Evolutionary conservation across 1,140 invertebrate species (phyloP).

Genomic region (Hyphantria cunea): DNA sequence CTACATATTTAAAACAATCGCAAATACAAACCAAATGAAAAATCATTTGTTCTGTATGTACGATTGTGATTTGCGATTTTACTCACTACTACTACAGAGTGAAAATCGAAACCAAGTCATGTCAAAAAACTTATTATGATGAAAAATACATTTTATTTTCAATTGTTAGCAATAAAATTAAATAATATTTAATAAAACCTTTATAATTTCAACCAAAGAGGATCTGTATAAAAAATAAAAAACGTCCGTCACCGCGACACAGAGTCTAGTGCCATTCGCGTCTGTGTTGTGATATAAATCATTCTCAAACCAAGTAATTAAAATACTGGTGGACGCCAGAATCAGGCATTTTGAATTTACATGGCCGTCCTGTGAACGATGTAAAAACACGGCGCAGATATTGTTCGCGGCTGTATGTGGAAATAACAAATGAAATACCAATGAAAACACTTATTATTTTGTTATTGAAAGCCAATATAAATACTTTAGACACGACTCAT

Average conservation of each 20-base stretch:
- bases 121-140: too few relatives aligned
- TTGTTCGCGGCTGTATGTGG: conserved; percentile 23
- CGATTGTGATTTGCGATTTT: too few relatives aligned
- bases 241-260: conserved; percentile 40
- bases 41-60: too few relatives aligned
- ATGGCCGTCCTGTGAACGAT: conserved; percentile 46
- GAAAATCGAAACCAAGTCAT: too few relatives aligned
- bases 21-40: too few relatives aligned
- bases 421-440: conserved; percentile 25
- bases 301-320: conserved; percentile 81
- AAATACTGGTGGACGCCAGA: conserved; percentile 78
- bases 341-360: conserved; percentile 75
- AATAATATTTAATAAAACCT: neutral
- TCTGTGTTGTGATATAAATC: conserved; percentile 72
- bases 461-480: conserved; percentile 1
- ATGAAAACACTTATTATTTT: conserved; percentile 24
- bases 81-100: too few relatives aligned
- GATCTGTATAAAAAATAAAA: conserved; percentile 1
- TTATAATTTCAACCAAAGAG: neutral
- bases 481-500: too few relatives aligned
- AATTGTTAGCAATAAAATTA: too few relatives aligned
- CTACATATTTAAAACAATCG: too few relatives aligned
- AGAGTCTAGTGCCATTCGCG: conserved; percentile 63
- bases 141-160: too few relatives aligned
- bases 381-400: conserved; percentile 30